Conservation (phyloP, 2,113 vertebrate species). For the Tragelaphus imberbis region DNA sequence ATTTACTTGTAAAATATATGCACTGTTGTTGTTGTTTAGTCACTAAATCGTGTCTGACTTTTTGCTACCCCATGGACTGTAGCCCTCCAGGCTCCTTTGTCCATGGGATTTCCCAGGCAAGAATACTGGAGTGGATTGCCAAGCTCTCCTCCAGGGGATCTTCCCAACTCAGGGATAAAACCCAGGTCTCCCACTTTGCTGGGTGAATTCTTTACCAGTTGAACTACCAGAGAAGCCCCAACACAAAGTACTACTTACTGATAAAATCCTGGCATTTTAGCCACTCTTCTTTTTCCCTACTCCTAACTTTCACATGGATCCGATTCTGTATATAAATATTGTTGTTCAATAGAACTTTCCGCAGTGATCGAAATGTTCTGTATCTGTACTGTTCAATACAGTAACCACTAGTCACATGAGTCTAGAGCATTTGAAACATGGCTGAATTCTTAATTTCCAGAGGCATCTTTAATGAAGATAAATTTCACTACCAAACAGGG, state of each 20-base stretch:
- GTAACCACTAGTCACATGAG: background rate
- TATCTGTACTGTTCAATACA: background rate
- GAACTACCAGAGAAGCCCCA: background rate
- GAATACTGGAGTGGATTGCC: background rate
- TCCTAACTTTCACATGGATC: background rate
- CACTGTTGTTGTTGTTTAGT: background rate
- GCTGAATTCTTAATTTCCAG: background rate
- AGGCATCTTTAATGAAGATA: background rate
- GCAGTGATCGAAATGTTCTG: background rate
- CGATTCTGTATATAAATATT: background rate
- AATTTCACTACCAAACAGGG: background rate
- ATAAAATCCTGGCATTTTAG: background rate
- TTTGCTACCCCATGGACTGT: background rate
- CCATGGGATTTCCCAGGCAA: background rate
- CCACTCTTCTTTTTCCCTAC: background rate
- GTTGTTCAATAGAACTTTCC: background rate
- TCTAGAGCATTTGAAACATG: background rate
- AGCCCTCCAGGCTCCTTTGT: background rate
- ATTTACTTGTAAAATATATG: background rate
- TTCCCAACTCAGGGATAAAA: background rate
- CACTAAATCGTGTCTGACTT: accelerated
- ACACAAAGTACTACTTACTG: background rate
- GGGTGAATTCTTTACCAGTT: background rate
- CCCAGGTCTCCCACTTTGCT: background rate
- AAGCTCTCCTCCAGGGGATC: background rate